phyloP scores from a whole-genome alignment of 2,113 vertebrate species.

The Psammodynastes pulverulentus region DNA sequence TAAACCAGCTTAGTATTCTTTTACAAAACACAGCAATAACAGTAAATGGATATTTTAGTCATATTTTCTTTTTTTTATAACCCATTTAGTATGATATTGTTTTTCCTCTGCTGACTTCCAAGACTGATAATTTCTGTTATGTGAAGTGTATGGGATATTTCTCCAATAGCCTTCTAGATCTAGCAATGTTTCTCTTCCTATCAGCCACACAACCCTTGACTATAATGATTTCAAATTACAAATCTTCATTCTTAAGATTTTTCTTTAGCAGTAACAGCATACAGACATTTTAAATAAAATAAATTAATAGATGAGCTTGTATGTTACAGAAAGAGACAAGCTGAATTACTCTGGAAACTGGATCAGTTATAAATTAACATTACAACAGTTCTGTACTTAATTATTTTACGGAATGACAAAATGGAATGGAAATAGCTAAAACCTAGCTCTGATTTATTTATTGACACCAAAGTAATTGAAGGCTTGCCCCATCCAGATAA shows the following conservation, averaged over 20 bases:
- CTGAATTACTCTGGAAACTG: conserved; percentile 40
- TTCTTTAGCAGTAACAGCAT: not conserved
- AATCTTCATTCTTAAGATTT: not conserved
- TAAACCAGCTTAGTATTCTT: not conserved
- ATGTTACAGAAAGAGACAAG: conserved; percentile 27
- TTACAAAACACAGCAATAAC: not conserved
- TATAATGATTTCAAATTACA: conserved; percentile 37
- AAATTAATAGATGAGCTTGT: not conserved
- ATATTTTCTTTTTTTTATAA: not conserved
- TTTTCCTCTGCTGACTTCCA: not conserved
- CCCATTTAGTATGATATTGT: not conserved
- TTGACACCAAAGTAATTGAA: not conserved
- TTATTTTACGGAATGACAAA: conserved; percentile 14
- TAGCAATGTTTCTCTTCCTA: conserved; percentile 30
- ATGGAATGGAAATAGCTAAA: not conserved
- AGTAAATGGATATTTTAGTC: rapidly evolving
- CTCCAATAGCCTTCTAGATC: conserved; percentile 6
- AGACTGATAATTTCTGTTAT: not conserved
- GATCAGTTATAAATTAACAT: conserved; percentile 33
- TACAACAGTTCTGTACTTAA: rapidly evolving
- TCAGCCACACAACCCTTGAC: conserved; percentile 35
- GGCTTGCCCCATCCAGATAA: not conserved
- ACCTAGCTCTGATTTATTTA: not conserved
- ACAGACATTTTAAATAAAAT: not conserved
- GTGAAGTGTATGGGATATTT: not conserved